Conservation (phyloP, 2,888 invertebrate species). For the Chesias legatella region DNA sequence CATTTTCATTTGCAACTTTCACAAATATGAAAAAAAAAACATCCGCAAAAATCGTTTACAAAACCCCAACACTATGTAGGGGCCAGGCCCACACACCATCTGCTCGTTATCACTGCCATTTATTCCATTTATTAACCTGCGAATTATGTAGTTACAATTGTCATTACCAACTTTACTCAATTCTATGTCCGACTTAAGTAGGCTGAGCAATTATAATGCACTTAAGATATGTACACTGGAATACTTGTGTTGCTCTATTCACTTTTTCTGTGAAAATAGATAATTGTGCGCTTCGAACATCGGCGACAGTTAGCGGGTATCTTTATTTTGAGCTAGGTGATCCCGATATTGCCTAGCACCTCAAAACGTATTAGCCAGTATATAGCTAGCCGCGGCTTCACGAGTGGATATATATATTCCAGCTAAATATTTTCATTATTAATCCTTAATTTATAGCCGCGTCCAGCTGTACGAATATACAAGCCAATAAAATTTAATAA, state of each 20-base stretch:
- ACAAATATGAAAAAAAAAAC: too few relatives aligned
- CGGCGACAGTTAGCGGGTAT: slow-evolving; percentile 33
- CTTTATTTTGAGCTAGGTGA: slow-evolving; percentile 39
- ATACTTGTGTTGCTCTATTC: slow-evolving; percentile 37
- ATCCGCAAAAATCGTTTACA: too few relatives aligned
- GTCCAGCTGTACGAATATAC: slow-evolving; percentile 40
- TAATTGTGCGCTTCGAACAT: slow-evolving; percentile 38
- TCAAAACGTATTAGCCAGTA: too few relatives aligned
- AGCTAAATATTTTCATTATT: slow-evolving; percentile 45
- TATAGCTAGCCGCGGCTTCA: too few relatives aligned
- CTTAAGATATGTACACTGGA: slow-evolving; percentile 46
- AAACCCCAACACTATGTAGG: too few relatives aligned
- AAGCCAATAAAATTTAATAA: slow-evolving; percentile 64
- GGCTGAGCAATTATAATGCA: slow-evolving; percentile 54
- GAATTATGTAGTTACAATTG: slow-evolving; percentile 54
- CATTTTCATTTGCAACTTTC: too few relatives aligned
- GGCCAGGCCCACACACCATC: slow-evolving; percentile 30
- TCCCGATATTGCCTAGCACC: too few relatives aligned
- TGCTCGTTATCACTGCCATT: slow-evolving; percentile 47
- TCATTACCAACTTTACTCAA: slow-evolving; percentile 51
- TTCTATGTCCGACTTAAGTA: slow-evolving; percentile 44
- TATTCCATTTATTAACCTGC: slow-evolving; percentile 49
- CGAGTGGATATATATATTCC: too few relatives aligned
- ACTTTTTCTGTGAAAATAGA: slow-evolving; percentile 43
- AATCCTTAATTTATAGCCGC: slow-evolving; percentile 46